Conservation (phyloP, 2,888 invertebrate genomes). For the Drosophila longiperda region DNA sequence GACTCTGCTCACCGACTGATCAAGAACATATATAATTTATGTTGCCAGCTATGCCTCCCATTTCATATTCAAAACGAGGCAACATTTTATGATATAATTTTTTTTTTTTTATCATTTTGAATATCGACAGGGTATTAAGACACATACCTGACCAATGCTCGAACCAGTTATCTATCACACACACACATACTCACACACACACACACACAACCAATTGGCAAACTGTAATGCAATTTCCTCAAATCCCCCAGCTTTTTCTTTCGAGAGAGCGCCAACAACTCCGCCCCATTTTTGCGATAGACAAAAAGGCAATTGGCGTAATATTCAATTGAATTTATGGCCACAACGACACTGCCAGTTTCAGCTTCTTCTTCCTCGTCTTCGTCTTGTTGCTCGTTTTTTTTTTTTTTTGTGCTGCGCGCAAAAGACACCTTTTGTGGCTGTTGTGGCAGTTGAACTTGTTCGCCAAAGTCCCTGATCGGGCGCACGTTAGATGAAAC, state of each 20-base stretch:
- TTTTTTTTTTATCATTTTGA: background rate
- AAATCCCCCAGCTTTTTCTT: conserved; percentile 1
- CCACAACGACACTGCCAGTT: conserved; percentile 76
- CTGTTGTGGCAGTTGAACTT: conserved; percentile 67
- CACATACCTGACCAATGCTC: background rate
- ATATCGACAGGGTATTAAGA: background rate
- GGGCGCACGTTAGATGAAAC: conserved; percentile 55
- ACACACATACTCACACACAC: conserved; percentile 4
- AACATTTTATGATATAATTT: background rate
- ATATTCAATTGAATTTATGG: conserved; percentile 83
- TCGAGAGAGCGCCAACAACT: conserved; percentile 43
- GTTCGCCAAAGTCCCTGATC: conserved; percentile 54
- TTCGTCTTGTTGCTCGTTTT: conserved; percentile 3
- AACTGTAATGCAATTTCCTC: conserved; percentile 8
- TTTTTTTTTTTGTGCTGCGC: conserved; percentile 14
- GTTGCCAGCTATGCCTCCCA: background rate
- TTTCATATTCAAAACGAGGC: too few species aligned
- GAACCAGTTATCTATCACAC: conserved; percentile 35
- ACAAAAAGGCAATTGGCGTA: conserved; percentile 81
- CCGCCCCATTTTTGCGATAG: conserved; percentile 77
- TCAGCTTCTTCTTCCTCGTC: conserved; percentile 13
- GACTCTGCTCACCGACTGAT: background rate
- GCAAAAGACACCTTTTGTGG: conserved; percentile 67
- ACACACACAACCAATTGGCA: conserved; percentile 1
- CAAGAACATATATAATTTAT: background rate